Evolutionary conservation across 2,113 vertebrate species (phyloP).

Genomic region (Nycticryphes semicollaris): DNA sequence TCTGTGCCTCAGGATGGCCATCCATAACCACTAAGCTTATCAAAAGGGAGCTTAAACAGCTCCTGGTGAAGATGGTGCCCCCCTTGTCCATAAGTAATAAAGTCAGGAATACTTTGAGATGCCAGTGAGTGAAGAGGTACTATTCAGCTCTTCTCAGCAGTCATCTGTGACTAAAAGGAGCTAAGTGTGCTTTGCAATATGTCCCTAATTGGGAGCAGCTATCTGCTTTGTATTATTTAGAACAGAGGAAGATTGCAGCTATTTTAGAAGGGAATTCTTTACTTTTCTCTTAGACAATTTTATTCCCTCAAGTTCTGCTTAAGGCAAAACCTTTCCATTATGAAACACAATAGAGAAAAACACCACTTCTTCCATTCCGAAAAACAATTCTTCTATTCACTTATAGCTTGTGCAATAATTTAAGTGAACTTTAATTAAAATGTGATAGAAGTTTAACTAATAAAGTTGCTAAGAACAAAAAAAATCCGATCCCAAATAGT

Average conservation of each 20-base stretch:
- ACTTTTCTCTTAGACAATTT: background rate
- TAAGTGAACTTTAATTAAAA: background rate
- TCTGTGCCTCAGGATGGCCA: background rate
- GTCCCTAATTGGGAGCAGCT: background rate
- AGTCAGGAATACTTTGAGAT: background rate
- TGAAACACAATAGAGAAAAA: background rate
- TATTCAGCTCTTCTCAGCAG: background rate
- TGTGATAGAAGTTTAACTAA: background rate
- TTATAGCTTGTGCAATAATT: background rate
- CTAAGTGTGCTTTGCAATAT: background rate
- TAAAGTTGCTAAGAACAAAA: background rate
- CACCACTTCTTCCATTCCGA: background rate
- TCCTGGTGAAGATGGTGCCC: background rate
- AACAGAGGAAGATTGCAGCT: background rate
- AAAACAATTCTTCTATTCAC: background rate
- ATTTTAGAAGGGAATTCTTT: background rate
- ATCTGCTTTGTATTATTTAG: background rate
- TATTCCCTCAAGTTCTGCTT: background rate
- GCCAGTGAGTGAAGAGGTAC: background rate
- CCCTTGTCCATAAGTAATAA: background rate
- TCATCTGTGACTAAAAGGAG: background rate
- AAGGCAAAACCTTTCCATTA: background rate
- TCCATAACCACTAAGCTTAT: background rate
- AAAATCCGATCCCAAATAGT: background rate
- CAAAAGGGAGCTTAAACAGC: fast-evolving